Evolutionary conservation across 2,797 vertebrate genomes (phyloP).

Genomic region (Hirundo rustica): DNA sequence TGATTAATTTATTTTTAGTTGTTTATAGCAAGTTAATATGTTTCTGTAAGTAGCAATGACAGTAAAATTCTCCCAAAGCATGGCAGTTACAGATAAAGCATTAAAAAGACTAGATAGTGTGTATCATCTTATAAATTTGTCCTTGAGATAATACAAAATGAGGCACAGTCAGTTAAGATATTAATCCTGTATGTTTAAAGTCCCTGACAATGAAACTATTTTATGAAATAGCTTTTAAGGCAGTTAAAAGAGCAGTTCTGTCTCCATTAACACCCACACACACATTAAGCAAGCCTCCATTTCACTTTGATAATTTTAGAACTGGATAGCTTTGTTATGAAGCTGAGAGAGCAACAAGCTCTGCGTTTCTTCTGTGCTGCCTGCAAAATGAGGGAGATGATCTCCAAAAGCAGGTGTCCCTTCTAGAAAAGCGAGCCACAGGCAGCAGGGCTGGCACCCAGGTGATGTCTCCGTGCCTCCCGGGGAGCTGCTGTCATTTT

Average conservation of each 20-base stretch:
- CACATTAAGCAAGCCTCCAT: conserved; percentile 28
- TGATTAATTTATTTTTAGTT: conserved; percentile 39
- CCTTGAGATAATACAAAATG: conserved; percentile 41
- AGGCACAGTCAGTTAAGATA: conserved; percentile 36
- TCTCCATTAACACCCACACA: conserved; percentile 40
- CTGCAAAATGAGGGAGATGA: neutral
- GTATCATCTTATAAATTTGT: conserved; percentile 15
- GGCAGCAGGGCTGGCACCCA: neutral
- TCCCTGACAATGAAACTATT: conserved; percentile 49
- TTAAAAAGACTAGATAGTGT: conserved; percentile 10
- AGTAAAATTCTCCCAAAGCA: neutral
- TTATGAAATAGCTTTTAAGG: conserved; percentile 53
- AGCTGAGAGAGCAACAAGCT: neutral
- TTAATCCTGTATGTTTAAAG: conserved; percentile 39
- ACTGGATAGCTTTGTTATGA: conserved; percentile 30
- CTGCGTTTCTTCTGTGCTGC: neutral
- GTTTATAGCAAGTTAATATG: neutral
- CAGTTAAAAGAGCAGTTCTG: conserved; percentile 37
- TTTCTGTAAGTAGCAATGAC: neutral
- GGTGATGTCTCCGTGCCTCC: neutral
- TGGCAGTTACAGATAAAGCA: neutral
- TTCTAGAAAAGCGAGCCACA: accelerated
- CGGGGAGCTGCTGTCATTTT: neutral
- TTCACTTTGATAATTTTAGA: conserved; percentile 52
- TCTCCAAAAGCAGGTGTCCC: neutral